Evolutionary conservation across 2,888 invertebrate genomes (phyloP).

Genomic region (Cosmia trapezina): DNA sequence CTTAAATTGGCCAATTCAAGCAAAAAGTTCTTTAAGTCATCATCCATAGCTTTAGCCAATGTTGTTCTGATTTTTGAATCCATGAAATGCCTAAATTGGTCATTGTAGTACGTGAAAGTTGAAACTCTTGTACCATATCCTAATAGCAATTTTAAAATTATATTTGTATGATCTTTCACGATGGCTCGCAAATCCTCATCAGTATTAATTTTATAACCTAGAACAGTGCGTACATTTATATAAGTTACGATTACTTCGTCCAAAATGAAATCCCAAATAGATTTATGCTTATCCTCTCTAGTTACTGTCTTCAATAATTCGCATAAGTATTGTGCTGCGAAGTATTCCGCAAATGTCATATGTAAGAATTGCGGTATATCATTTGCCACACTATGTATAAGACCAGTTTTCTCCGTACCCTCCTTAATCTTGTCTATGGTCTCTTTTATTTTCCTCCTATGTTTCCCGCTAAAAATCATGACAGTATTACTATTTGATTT

Average conservation of each 20-base stretch:
- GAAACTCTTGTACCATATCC: conserved; percentile 22
- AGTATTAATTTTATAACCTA: conserved; percentile 22
- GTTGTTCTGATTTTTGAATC: conserved; percentile 7
- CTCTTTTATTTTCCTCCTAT: conserved; percentile 21
- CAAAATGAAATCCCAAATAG: conserved; percentile 18
- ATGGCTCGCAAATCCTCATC: background rate
- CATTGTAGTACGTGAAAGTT: background rate
- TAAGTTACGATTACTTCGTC: too few relatives aligned
- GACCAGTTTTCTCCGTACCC: conserved; percentile 39
- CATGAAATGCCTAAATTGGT: conserved; percentile 11
- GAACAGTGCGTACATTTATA: background rate
- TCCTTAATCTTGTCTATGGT: conserved; percentile 17
- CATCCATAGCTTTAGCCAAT: background rate
- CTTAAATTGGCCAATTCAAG: conserved; percentile 5
- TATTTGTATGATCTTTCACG: background rate
- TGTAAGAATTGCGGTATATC: conserved; percentile 47
- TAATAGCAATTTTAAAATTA: conserved; percentile 22
- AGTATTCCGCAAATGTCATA: conserved; percentile 52
- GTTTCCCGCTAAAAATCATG: conserved; percentile 13
- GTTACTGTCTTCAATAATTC: conserved; percentile 9
- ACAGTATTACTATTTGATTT: too few relatives aligned
- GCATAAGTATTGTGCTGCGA: conserved; percentile 38
- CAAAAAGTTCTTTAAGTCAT: conserved; percentile 11
- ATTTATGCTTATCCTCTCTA: background rate
- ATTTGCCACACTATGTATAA: conserved; percentile 35